Base-by-base conservation (phyloP, 2,797 vertebrate species). In the Lagodon rhomboides region DNA sequence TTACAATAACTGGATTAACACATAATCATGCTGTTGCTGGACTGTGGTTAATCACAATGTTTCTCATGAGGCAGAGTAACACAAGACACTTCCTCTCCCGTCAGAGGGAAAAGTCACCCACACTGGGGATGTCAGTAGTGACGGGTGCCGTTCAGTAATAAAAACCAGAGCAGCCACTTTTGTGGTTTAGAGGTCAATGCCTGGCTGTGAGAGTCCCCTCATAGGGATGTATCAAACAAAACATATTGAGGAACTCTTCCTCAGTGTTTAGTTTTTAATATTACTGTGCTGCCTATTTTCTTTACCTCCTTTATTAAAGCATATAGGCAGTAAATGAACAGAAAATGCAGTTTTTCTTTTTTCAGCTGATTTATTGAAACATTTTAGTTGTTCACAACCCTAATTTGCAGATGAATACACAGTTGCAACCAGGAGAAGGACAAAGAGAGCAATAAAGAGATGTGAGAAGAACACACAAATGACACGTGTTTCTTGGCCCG, bases 161-260 rank as follows among this genome's bases (percentile, higher is more conserved):
- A 38, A 11, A 38, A 38, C 38, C 38, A 50, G 7, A 50, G 49
- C 18, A 50, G 10, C 49, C 10, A 7, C 49, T 43, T 69, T 43
- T 27, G 15, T 60, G 67, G 53, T 64, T 61, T 64, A 63, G 41
- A 67, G 38, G 62, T 61, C 51, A 68, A 7, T 55, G 12, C 3
- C 11, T 1, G 16, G 12, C 13, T 23, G 11, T 73, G 34, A 15
- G n/a, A 49, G 73, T 78, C 68, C 61, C 61, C 34, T 77, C 12
- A 25, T 10, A 49, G 16, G 44, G 22, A 58, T 27, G 62, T 65
- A 41, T 44, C 7, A 60, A 47, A 47, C 18, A 27, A 38, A 67
- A 54, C 6, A 49, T 18, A 73, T 17, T 68, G 63, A 80, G 81
- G 80, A 85, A 85, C 69, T 67, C 2, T 12, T 23, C 51, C 49